Evolutionary conservation across 2,113 vertebrate species (phyloP).

Genomic region (Gymnocephalus cernua): DNA sequence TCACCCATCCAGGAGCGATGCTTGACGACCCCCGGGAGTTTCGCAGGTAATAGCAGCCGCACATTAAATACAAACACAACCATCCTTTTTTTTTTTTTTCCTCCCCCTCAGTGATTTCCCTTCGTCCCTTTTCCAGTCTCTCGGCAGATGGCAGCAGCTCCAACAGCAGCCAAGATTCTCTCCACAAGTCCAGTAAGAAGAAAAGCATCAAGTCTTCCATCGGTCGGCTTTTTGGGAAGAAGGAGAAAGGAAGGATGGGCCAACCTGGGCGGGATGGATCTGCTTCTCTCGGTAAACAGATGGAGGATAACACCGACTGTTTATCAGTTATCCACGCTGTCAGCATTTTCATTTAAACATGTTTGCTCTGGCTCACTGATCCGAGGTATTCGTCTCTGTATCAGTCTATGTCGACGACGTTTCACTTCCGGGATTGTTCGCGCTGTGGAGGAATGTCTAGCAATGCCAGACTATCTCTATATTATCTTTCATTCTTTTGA

Average conservation of each 20-base stretch:
- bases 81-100: neutral
- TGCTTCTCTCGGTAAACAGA: slow-evolving; percentile 86
- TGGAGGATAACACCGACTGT: neutral
- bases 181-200: slow-evolving; percentile 94
- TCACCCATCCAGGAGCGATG: slow-evolving; percentile 89
- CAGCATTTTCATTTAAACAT: slow-evolving; percentile 10
- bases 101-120: neutral
- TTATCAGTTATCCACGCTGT: neutral
- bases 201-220: slow-evolving; percentile 98
- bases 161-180: slow-evolving; percentile 90
- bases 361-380: neutral
- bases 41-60: slow-evolving; percentile 84
- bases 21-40: slow-evolving; percentile 90
- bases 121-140: slow-evolving; percentile 74
- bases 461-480: neutral
- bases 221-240: slow-evolving; percentile 93
- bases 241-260: slow-evolving; percentile 92
- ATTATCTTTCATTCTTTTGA: neutral
- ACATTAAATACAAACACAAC: no score
- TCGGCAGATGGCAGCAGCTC: slow-evolving; percentile 86
- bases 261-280: slow-evolving; percentile 88
- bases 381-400: neutral
- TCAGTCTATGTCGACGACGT: no score
- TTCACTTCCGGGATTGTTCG: no score
- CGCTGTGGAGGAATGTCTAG: no score